Evolutionary conservation across 2,797 vertebrate species (phyloP).

Genomic region (Poliocrania exsul): DNA sequence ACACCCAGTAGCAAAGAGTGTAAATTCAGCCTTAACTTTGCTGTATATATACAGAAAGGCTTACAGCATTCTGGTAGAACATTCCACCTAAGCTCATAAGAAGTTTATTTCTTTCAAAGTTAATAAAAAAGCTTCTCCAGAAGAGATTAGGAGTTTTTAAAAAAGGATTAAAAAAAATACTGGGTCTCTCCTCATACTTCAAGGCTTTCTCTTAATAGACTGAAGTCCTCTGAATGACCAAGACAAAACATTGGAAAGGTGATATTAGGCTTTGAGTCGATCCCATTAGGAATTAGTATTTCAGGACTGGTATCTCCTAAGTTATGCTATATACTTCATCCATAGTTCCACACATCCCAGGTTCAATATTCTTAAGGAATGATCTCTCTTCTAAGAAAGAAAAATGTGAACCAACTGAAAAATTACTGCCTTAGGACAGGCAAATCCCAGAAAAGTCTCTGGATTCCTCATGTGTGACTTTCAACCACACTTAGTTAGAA

Average conservation of each 20-base stretch:
- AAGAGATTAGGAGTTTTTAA: neutral
- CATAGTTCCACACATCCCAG: neutral
- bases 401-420: neutral
- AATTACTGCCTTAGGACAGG: neutral
- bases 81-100: neutral
- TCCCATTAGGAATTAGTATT: neutral
- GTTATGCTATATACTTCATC: neutral
- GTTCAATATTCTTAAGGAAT: neutral
- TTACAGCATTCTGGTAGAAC: neutral
- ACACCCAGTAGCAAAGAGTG: neutral
- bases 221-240: neutral
- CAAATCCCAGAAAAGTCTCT: neutral
- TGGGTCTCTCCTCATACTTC: neutral
- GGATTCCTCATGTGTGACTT: neutral
- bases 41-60: neutral
- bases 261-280: fast-evolving
- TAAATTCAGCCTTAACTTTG: neutral
- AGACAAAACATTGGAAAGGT: neutral
- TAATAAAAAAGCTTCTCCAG: neutral
- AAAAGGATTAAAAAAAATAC: neutral
- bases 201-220: neutral
- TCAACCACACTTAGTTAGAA: neutral
- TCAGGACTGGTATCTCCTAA: neutral
- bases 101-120: neutral
- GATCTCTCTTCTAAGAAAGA: neutral